These are phyloP conservation scores for Phyllotreta cruciferae DNA, from an alignment of 2,888 invertebrate genomes.

Conservation along the genomic window DNA sequence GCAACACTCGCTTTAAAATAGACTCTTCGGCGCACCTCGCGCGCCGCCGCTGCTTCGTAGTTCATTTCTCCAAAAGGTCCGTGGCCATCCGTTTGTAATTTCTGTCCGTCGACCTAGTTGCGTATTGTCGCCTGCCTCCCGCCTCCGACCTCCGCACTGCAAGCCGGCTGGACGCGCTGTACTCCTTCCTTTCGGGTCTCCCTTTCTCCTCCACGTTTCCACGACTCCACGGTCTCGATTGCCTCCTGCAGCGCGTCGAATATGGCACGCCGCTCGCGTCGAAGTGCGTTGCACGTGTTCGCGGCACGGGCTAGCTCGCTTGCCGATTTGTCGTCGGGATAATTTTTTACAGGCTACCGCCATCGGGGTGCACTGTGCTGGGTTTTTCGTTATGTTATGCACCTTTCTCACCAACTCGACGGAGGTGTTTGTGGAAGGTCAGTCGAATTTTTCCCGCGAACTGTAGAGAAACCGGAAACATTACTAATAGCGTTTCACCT, in stretches of 20 bases:
- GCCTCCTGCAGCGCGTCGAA: conserved; percentile 34
- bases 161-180: conserved; percentile 34
- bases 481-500: conserved; percentile 8
- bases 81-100: conserved; percentile 47
- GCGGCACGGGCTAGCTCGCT: conserved; percentile 33
- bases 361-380: not conserved
- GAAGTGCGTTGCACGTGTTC: conserved; percentile 41
- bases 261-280: conserved; percentile 28
- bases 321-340: not conserved
- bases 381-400: not conserved
- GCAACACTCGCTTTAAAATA: not conserved
- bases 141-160: conserved; percentile 41
- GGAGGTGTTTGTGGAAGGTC: not conserved
- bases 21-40: not conserved
- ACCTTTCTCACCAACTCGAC: not conserved
- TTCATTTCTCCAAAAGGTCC: conserved; percentile 53
- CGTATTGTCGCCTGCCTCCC: conserved; percentile 29
- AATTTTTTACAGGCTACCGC: conserved; percentile 12
- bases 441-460: not conserved
- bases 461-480: not conserved
- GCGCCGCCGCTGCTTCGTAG: conserved; percentile 40
- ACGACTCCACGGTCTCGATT: conserved; percentile 5
- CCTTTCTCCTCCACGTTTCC: conserved; percentile 11
- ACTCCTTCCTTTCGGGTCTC: conserved; percentile 21
- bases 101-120: conserved; percentile 47